Evolutionary conservation across 2,797 vertebrate species (phyloP).

Genomic region (Caiman crocodilus): DNA sequence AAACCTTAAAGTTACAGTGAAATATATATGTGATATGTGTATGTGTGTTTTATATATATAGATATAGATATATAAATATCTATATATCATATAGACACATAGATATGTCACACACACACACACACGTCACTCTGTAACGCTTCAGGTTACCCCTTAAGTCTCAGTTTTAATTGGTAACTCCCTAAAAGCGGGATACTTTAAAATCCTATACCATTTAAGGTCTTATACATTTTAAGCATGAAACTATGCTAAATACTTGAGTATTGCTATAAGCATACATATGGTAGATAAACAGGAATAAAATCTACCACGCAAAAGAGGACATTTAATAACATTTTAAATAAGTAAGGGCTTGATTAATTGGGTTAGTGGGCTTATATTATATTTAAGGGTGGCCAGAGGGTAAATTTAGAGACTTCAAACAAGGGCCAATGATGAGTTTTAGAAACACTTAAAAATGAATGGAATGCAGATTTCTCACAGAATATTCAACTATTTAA

Average conservation of each 20-base stretch:
- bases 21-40: too few species aligned
- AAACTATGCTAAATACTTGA: conserved; percentile 13
- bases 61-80: too few species aligned
- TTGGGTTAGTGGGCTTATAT: conserved; percentile 18
- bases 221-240: background rate
- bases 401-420: conserved; percentile 51
- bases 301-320: conserved; percentile 15
- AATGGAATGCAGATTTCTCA: background rate
- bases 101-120: too few species aligned
- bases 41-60: too few species aligned
- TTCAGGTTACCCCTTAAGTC: background rate
- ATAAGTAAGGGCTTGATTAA: conserved; percentile 42
- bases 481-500: conserved; percentile 9
- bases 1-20: conserved; percentile 1
- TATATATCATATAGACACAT: too few species aligned
- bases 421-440: background rate
- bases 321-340: conserved; percentile 12
- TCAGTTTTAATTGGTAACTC: background rate
- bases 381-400: conserved; percentile 16
- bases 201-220: background rate
- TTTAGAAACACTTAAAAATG: conserved; percentile 46
- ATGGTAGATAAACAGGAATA: background rate
- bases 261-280: background rate
- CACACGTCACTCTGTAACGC: too few species aligned
- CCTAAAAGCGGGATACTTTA: background rate